Evolutionary conservation across 2,888 invertebrate genomes (phyloP).

Genomic region (Oxystoma pomonae): DNA sequence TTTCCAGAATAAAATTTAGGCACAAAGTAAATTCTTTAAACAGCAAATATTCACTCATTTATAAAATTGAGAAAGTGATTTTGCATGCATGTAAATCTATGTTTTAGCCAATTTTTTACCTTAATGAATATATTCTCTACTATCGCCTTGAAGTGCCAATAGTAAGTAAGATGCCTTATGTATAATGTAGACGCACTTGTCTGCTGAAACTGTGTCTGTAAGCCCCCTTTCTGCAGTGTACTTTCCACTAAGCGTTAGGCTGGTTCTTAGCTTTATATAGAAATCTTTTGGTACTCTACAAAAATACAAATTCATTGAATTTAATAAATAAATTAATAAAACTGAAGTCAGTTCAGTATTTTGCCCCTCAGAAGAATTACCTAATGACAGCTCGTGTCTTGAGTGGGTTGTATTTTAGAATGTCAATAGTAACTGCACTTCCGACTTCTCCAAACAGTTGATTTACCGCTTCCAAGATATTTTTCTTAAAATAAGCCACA

Average conservation of each 20-base stretch:
- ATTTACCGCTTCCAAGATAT: conserved; percentile 52
- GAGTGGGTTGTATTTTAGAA: conserved; percentile 53
- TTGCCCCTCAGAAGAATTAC: too few relatives aligned
- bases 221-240: conserved; percentile 51
- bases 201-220: conserved; percentile 38
- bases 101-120: too few relatives aligned
- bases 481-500: conserved; percentile 54
- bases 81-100: too few relatives aligned
- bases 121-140: conserved; percentile 42
- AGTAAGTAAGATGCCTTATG: conserved; percentile 51
- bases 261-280: conserved; percentile 55
- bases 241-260: conserved; percentile 52
- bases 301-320: too few relatives aligned
- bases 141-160: conserved; percentile 43
- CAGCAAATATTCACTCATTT: too few relatives aligned
- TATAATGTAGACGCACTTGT: conserved; percentile 53
- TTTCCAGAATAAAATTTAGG: too few relatives aligned
- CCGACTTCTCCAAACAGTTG: conserved; percentile 57
- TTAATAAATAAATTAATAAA: too few relatives aligned
- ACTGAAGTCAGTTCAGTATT: too few relatives aligned
- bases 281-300: conserved; percentile 52
- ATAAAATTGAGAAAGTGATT: too few relatives aligned
- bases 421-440: conserved; percentile 53
- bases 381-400: conserved; percentile 49
- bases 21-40: too few relatives aligned